Base-by-base conservation (phyloP, 2,113 vertebrate species). In the Lophius piscatorius region DNA sequence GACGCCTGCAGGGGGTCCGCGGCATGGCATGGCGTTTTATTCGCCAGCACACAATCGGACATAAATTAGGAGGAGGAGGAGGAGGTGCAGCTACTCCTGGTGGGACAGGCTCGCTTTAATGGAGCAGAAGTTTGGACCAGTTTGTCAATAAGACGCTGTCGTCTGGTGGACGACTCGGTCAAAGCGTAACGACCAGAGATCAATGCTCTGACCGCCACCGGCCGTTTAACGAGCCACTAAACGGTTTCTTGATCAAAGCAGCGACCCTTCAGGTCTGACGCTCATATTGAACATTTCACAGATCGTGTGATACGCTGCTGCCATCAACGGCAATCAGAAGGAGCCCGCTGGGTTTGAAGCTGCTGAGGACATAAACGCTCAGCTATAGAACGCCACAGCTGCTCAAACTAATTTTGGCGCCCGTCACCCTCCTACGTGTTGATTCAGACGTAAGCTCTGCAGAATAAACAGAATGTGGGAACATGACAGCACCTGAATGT, bases 361-460 rank as follows among this genome's bases (percentile, higher is more conserved):
- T 20, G 63, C 4, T 17, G 4, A 38, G 63, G 24, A 75, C 71
- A 50, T 40, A 21, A 58, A 39, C 29, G 55, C 3, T 41, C 57
- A 41, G 76, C 72, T 84, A 81, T 84, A 74, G 77, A 81, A 78
- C 54, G 73, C 69, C 24, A 45, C 35, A 38, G 50, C 74, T 13
- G 36, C 46, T 76, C 60, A 77, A 83, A 74, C 69, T 59, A 57
- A 69, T 72, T 60, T 66, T 77, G 78, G 64, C 45, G 76, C 75
- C 72, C 67, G 77, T 86, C 77, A 78, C 77, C 80, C 85, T 84
- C 81, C 85, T 68, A 89, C 83, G 66, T 80, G 79, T 84, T 76
- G 77, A 86, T 86, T 84, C 59, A 63, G 74, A 80, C 77, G 81
- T 76, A 84, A 82, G 83, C 83, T 87, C 54, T 16, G 7, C 58